Evolutionary conservation across 2,888 invertebrate genomes (phyloP).

Genomic region (Clunio marinus): DNA sequence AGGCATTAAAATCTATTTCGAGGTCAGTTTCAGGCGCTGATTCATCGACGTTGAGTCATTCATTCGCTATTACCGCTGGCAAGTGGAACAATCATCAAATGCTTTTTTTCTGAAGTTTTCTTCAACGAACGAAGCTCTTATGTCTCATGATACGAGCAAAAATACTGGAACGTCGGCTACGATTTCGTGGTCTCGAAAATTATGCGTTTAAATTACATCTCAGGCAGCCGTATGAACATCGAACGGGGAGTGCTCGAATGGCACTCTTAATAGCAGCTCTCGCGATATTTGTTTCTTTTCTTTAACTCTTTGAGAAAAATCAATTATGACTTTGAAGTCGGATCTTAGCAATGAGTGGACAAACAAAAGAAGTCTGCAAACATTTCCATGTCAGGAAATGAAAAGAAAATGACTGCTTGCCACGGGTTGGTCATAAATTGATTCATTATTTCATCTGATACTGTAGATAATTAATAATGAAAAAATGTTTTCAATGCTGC

Average conservation of each 20-base stretch:
- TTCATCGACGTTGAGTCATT: slow-evolving; percentile 25
- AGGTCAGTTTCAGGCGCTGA: slow-evolving; percentile 8
- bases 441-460: neutral
- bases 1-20: slow-evolving; percentile 25
- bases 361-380: neutral
- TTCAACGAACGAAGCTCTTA: too few species aligned
- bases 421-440: neutral
- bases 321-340: neutral
- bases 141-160: neutral
- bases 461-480: neutral
- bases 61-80: neutral
- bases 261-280: neutral
- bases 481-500: too few species aligned
- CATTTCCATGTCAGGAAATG: neutral
- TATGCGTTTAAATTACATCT: slow-evolving; percentile 25
- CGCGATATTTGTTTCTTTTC: neutral
- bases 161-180: neutral
- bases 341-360: neutral
- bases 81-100: slow-evolving; percentile 6
- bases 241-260: neutral
- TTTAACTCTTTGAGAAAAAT: neutral
- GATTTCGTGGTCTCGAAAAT: slow-evolving; percentile 1
- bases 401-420: neutral
- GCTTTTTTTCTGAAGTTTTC: neutral
- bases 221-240: neutral